Conservation (phyloP, 2,888 invertebrate species). For the Adineta ricciae region DNA sequence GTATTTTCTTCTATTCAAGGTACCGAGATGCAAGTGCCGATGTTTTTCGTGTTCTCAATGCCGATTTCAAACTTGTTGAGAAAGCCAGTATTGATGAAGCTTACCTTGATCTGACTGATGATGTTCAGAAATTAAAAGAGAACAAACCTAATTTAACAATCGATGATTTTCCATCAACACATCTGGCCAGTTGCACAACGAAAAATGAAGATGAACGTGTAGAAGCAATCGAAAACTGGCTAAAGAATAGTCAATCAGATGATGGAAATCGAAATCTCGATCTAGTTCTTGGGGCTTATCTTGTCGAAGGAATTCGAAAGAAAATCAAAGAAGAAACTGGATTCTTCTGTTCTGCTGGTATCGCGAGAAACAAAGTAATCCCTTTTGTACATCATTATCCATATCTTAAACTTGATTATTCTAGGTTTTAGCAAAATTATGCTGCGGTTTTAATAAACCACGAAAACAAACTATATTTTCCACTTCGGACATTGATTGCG, state of each 20-base stretch:
- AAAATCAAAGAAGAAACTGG: constrained; percentile 72
- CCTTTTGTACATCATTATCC: not conserved
- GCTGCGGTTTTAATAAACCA: constrained; percentile 66
- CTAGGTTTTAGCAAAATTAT: constrained; percentile 73
- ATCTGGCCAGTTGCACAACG: constrained; percentile 53
- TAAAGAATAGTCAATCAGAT: constrained; percentile 37
- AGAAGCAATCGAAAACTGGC: constrained; percentile 39
- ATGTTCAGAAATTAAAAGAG: constrained; percentile 56
- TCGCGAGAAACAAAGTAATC: constrained; percentile 77
- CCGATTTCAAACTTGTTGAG: constrained; percentile 53
- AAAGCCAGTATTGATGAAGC: constrained; percentile 95
- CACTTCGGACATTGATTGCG: constrained; percentile 58
- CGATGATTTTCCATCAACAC: constrained; percentile 32
- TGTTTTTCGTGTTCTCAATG: constrained; percentile 37
- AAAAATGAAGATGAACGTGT: constrained; percentile 53
- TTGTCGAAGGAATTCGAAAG: constrained; percentile 75
- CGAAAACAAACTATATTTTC: constrained; percentile 78
- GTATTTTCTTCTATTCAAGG: constrained; percentile 38
- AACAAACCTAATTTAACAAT: constrained; percentile 25
- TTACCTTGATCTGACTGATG: constrained; percentile 76
- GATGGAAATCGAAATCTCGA: constrained; percentile 59
- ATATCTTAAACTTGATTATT: too few species aligned
- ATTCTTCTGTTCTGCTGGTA: constrained; percentile 87
- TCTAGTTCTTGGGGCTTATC: constrained; percentile 63
- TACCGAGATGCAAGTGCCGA: constrained; percentile 49